Base-by-base conservation (phyloP, 2,888 invertebrate genomes). In the Tiliacea citrago region DNA sequence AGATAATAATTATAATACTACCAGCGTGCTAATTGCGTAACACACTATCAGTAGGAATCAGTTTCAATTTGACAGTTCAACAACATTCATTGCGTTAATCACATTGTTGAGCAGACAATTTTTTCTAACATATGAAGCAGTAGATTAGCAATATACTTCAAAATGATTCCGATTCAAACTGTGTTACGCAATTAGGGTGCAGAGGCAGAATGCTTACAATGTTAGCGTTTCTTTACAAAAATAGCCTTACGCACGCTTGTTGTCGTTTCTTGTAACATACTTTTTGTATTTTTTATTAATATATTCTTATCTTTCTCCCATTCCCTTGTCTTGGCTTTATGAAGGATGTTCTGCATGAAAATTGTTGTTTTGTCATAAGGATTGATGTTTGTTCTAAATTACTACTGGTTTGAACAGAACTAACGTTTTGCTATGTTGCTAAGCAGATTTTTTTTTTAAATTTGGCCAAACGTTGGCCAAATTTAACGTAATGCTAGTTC, bases 271-370 rank as follows among this genome's bases (percentile, higher is more conserved):
- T 39, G 73, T 73, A 47, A 13, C 12, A 29, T 24, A 24, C 2
- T 29, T 53, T 57, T 47, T 57, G 55, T 45, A 47, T 72, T 47
- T 70, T 57, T 57, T 29, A 21, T 35, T 47, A 72, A 72, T 57
- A 57, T 72, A 57, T 57, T 72, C 39, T 21, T 39, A 21, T 57
- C 47, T 57, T 21, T 47, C 24, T 39, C 39, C 10, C 21, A 21
- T 16, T 29, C 6, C 8, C 47, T 73, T 57, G 21, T 29, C 35
- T 39, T 47, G 39, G 21, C 16, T 35, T 16, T 21, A 69, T n/a
- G 29, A 29, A 49, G 24, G 29, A 49, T 42, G 16, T 51, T 70
- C 7, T 21, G 51, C 24, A 42, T 10, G 13, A 7, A 66, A 51
- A 29, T 39, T 9, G 3, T 39, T 66, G 39, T 39, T 16, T 51